A percentile compares a stretch with the other conserved stretches of the same genome.
These are phyloP conservation scores for Xestia ashworthii DNA, from an alignment of 2,888 invertebrate genomes.

Conservation along the genomic window DNA sequence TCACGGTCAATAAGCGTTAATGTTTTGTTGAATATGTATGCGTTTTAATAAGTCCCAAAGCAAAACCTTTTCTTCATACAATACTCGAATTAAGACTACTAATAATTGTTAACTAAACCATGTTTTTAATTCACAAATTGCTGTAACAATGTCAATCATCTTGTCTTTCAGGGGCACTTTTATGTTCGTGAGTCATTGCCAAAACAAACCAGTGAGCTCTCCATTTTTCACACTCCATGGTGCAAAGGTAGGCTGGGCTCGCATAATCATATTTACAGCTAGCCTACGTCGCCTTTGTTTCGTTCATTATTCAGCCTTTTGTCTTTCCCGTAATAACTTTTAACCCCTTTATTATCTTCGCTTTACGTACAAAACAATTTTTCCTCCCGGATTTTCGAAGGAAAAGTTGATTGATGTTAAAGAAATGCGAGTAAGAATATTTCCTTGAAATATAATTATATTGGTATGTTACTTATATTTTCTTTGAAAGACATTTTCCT, in stretches of 20 bases:
- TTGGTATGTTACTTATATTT: background rate
- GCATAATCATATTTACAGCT: conserved; percentile 65
- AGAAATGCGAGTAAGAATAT: conserved; percentile 32
- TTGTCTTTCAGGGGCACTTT: background rate
- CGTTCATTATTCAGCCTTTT: conserved; percentile 65
- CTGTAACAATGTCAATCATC: background rate
- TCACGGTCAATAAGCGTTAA: background rate
- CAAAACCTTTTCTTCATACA: background rate
- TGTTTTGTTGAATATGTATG: background rate
- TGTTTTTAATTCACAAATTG: background rate
- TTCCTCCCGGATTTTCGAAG: conserved; percentile 42
- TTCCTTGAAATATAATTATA: conserved; percentile 20
- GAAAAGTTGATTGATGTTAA: conserved; percentile 84
- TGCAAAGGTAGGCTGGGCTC: conserved; percentile 46
- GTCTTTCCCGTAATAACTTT: conserved; percentile 64
- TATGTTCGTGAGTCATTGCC: background rate
- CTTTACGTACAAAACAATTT: conserved; percentile 49
- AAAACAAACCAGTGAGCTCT: background rate
- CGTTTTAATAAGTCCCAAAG: background rate
- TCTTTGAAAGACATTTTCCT: conserved; percentile 8
- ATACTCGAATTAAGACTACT: background rate
- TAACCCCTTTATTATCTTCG: conserved; percentile 63
- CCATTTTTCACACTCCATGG: conserved; percentile 13
- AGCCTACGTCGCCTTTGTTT: conserved; percentile 60
- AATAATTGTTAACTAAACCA: background rate